Percentiles rank a stretch among this genome's conserved stretches.
Conservation (phyloP, 2,888 invertebrate genomes). For the Agriopis aurantiaria region DNA sequence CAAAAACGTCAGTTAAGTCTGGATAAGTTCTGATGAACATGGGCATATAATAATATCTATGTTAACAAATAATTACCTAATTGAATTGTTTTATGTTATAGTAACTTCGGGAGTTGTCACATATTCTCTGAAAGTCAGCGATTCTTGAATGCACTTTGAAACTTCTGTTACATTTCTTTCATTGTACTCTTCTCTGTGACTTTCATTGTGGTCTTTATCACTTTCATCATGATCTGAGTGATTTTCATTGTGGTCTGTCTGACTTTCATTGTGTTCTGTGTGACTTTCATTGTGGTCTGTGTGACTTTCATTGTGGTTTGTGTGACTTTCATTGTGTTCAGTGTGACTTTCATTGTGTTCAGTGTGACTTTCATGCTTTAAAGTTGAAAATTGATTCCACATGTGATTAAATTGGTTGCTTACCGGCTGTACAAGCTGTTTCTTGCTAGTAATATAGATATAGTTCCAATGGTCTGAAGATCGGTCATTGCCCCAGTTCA, state of each 20-base stretch:
- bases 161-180: constrained; percentile 16
- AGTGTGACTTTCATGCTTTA: constrained; percentile 33
- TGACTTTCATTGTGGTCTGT: constrained; percentile 35
- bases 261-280: constrained; percentile 29
- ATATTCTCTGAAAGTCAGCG: constrained; percentile 49
- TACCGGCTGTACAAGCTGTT: constrained; percentile 84
- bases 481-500: constrained; percentile 92
- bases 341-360: constrained; percentile 34
- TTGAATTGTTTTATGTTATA: not conserved
- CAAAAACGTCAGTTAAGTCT: not conserved
- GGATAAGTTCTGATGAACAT: constrained; percentile 4
- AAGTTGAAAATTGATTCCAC: constrained; percentile 76
- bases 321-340: constrained; percentile 25
- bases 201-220: constrained; percentile 21
- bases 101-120: constrained; percentile 61
- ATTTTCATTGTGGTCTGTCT: constrained; percentile 19
- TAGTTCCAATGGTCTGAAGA: constrained; percentile 91
- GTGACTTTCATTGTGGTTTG: constrained; percentile 18
- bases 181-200: constrained; percentile 8
- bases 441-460: constrained; percentile 87
- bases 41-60: not conserved
- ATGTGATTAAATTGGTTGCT: constrained; percentile 87
- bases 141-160: constrained; percentile 37
- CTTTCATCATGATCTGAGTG: constrained; percentile 30
- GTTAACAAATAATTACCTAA: not conserved